phyloP scores from a whole-genome alignment of 1,140 invertebrate species.

The Anadara kagoshimensis region DNA sequence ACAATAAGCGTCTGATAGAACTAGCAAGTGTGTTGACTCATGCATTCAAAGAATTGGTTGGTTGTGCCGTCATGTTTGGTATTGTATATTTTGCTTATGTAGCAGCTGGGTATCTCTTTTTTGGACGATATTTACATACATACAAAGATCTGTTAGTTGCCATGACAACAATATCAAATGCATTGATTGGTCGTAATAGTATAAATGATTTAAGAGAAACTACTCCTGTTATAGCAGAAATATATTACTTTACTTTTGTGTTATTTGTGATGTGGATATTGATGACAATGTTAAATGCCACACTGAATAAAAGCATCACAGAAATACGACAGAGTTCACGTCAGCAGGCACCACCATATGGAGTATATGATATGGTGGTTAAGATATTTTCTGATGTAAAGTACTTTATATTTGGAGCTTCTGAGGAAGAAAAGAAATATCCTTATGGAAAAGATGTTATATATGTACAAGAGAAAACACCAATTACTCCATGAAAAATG shows the following conservation, averaged over 20 bases:
- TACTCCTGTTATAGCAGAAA: conserved; percentile 77
- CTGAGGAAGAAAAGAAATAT: too few species aligned
- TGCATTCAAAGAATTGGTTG: conserved; percentile 24
- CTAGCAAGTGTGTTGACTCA: conserved; percentile 30
- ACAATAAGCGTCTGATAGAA: conserved; percentile 35
- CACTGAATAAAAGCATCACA: conserved; percentile 35
- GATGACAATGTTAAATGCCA: conserved; percentile 37
- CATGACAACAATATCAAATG: conserved; percentile 79
- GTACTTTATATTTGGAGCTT: too few species aligned
- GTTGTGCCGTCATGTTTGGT: conserved; percentile 33
- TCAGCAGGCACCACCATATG: conserved; percentile 3
- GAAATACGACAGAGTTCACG: background rate
- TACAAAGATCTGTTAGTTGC: conserved; percentile 40
- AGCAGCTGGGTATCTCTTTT: conserved; percentile 32
- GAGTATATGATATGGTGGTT: background rate
- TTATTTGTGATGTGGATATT: conserved; percentile 81
- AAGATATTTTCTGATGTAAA: too few species aligned
- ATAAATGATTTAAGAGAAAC: conserved; percentile 79
- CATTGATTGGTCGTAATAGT: conserved; percentile 82
- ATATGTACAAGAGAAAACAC: too few species aligned
- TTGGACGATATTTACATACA: conserved; percentile 23
- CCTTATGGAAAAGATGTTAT: too few species aligned
- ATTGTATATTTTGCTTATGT: conserved; percentile 34
- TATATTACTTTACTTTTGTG: conserved; percentile 84
- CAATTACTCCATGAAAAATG: too few species aligned